A percentile compares a stretch with the other conserved stretches of the same genome.
phyloP scores from a whole-genome alignment of 2,797 vertebrate species.

The Pseudochaenichthys georgianus region DNA sequence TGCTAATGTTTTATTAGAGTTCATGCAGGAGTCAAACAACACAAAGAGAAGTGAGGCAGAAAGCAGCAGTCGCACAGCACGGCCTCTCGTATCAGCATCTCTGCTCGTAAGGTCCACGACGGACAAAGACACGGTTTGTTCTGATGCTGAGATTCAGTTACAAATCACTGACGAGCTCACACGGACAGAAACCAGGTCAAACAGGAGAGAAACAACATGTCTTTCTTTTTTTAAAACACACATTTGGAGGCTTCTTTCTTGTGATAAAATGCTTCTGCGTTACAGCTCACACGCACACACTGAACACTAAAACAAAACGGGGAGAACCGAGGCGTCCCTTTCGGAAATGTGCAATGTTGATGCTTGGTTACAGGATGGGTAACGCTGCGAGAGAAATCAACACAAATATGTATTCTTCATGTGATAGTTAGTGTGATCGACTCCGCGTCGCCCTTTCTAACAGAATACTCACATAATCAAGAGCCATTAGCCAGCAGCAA shows the following conservation, averaged over 20 bases:
- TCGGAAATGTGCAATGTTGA: conserved; percentile 60
- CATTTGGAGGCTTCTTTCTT: conserved; percentile 22
- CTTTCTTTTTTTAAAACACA: conserved; percentile 16
- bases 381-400: background rate
- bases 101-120: conserved; percentile 41
- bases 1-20: conserved; percentile 88
- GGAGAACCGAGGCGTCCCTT: conserved; percentile 40
- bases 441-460: conserved; percentile 18
- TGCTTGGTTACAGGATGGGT: conserved; percentile 29
- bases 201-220: conserved; percentile 38
- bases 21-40: conserved; percentile 87
- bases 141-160: conserved; percentile 23
- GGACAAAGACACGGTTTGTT: conserved; percentile 41
- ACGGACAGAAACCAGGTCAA: conserved; percentile 38
- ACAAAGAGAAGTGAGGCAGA: conserved; percentile 80
- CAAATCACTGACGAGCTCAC: conserved; percentile 44
- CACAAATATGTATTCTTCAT: too few relatives aligned
- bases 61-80: conserved; percentile 75
- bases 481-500: conserved; percentile 64
- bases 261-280: conserved; percentile 29
- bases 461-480: conserved; percentile 35
- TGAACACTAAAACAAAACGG: conserved; percentile 53
- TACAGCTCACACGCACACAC: conserved; percentile 47
- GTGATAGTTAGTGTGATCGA: too few relatives aligned
- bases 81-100: conserved; percentile 54